Conservation (phyloP, 2,888 invertebrate genomes). For the Chelonus formosanus region DNA sequence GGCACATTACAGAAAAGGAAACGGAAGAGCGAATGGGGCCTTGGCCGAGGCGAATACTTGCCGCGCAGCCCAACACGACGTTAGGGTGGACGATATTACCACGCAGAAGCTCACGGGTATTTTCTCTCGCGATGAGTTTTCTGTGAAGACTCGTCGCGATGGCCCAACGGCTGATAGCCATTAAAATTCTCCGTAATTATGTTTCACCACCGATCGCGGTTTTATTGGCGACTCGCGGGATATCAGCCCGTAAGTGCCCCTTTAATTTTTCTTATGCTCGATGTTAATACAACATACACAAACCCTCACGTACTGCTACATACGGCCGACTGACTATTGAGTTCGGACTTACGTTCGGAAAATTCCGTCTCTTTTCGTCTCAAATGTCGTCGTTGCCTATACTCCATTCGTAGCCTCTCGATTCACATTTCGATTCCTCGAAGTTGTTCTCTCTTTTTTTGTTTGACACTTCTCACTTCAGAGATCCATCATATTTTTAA, state of each 20-base stretch:
- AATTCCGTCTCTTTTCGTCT: background rate
- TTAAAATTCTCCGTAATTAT: conserved; percentile 31
- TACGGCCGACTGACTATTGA: conserved; percentile 13
- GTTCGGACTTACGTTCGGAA: conserved; percentile 9
- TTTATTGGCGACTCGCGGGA: too few relatives aligned
- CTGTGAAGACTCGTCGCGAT: conserved; percentile 34
- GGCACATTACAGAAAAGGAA: conserved; percentile 43
- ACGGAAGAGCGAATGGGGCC: conserved; percentile 35
- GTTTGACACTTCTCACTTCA: background rate
- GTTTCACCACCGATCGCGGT: conserved; percentile 13
- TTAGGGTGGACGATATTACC: conserved; percentile 30
- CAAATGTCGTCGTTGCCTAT: too few relatives aligned
- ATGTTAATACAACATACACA: background rate
- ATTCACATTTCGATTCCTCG: too few relatives aligned
- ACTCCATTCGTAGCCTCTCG: too few relatives aligned
- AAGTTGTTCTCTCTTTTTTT: too few relatives aligned
- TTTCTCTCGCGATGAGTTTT: conserved; percentile 28
- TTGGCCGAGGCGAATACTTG: conserved; percentile 24
- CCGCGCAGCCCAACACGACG: conserved; percentile 20
- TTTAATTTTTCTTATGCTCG: background rate
- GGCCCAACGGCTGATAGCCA: conserved; percentile 36
- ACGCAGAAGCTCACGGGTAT: conserved; percentile 21
- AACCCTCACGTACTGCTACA: background rate
- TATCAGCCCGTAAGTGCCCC: too few relatives aligned
- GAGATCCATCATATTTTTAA: background rate